These are phyloP conservation scores for Aphelinus certus DNA, from an alignment of 1,140 invertebrate genomes.

Conservation along the genomic window DNA sequence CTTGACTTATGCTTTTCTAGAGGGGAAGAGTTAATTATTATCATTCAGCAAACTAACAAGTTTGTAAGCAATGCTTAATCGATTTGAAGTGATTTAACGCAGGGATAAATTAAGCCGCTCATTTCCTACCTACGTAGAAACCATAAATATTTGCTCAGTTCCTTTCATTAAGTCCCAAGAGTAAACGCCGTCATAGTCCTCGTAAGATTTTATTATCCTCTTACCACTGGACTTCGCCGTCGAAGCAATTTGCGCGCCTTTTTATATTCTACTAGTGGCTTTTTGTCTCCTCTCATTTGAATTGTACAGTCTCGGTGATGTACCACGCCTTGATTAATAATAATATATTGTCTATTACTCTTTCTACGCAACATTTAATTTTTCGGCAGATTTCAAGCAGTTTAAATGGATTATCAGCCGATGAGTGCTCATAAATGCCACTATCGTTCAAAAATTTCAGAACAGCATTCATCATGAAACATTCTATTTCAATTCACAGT, in stretches of 20 bases:
- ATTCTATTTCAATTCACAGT: no score
- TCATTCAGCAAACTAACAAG: not conserved
- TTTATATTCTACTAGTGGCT: not conserved
- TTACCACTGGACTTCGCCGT: not conserved
- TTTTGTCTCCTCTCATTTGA: not conserved
- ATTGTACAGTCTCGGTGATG: not conserved
- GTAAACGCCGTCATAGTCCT: conserved; percentile 29
- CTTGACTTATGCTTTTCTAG: no score
- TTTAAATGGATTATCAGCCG: no score
- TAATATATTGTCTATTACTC: no score
- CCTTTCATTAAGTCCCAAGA: conserved; percentile 44
- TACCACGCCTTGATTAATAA: no score
- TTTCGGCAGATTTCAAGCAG: no score
- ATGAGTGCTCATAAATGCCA: no score
- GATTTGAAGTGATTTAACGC: conserved; percentile 12
- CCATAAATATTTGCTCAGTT: conserved; percentile 46
- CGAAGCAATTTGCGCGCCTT: not conserved
- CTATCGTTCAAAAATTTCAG: no score
- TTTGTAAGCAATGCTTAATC: not conserved
- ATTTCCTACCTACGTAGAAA: conserved; percentile 12
- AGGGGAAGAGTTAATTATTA: no score
- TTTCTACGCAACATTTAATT: no score
- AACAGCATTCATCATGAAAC: no score
- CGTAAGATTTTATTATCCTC: conserved; percentile 41
- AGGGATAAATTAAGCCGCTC: conserved; percentile 19